Percentiles rank a stretch among this genome's conserved stretches.
Evolutionary conservation across 2,113 vertebrate genomes (phyloP).

Genomic region (Callipepla californica): DNA sequence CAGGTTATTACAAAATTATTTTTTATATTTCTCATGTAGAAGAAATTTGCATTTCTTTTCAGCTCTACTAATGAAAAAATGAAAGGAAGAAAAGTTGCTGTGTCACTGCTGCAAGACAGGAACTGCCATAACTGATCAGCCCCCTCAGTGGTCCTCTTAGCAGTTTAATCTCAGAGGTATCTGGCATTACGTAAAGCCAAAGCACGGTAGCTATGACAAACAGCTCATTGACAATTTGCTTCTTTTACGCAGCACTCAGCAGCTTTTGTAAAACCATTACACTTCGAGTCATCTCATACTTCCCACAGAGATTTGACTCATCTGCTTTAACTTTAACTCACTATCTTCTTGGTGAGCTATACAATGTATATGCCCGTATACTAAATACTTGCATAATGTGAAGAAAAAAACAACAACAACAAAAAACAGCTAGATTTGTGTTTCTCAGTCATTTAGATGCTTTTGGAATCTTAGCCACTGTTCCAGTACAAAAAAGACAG

Average conservation of each 20-base stretch:
- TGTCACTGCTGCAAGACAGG: conserved; percentile 55
- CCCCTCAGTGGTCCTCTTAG: conserved; percentile 27
- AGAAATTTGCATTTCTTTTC: not conserved
- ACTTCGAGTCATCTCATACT: not conserved
- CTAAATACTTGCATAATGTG: not conserved
- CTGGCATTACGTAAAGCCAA: conserved; percentile 37
- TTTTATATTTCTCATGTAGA: not conserved
- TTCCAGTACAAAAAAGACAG: no score
- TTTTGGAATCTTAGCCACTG: not conserved
- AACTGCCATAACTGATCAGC: conserved; percentile 64
- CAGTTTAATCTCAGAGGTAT: conserved; percentile 32
- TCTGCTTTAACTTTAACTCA: not conserved
- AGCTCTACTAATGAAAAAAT: not conserved
- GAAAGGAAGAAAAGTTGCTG: conserved; percentile 43
- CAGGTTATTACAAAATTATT: not conserved
- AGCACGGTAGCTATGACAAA: not conserved
- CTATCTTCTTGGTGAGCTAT: not conserved
- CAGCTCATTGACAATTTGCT: not conserved
- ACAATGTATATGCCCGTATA: fast-evolving
- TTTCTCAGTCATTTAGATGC: not conserved
- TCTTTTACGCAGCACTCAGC: not conserved
- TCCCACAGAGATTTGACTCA: not conserved
- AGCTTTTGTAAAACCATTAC: not conserved
- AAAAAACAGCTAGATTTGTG: not conserved
- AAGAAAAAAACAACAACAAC: not conserved